Conservation (phyloP, 2,113 vertebrate genomes). For the Atractosteus spatula region DNA sequence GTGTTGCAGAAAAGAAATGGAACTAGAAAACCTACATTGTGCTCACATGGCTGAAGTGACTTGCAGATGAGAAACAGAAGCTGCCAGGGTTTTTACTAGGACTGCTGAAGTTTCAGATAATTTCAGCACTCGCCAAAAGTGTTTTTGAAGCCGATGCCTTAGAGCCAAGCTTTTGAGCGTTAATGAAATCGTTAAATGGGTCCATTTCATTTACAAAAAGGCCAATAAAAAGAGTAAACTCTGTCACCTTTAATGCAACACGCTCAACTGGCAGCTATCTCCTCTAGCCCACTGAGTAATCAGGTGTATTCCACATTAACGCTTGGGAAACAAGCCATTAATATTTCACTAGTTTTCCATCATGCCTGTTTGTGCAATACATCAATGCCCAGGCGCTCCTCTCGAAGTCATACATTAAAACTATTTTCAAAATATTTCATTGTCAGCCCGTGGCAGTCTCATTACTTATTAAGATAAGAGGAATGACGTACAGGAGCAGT, state of each 20-base stretch:
- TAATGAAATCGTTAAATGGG: too few species aligned
- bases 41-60: too few species aligned
- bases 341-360: slow-evolving; percentile 94
- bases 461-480: slow-evolving; percentile 99
- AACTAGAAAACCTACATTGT: too few species aligned
- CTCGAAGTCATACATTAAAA: slow-evolving; percentile 98
- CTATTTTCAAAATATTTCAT: slow-evolving; percentile 99
- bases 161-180: too few species aligned
- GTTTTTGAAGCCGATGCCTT: too few species aligned
- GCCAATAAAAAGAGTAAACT: not conserved
- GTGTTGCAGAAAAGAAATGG: too few species aligned
- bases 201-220: not conserved
- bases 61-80: too few species aligned
- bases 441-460: slow-evolving; percentile 97
- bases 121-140: too few species aligned
- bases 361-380: slow-evolving; percentile 86
- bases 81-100: too few species aligned
- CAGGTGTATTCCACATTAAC: slow-evolving; percentile 79
- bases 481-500: slow-evolving; percentile 81
- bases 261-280: slow-evolving; percentile 22
- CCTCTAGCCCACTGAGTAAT: slow-evolving; percentile 50
- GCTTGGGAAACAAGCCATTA: slow-evolving; percentile 78
- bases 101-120: too few species aligned
- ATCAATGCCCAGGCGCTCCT: slow-evolving; percentile 93
- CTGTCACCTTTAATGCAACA: slow-evolving; percentile 20